Conservation (phyloP, 30 jellyfish, hydroid and myxozoan genomes). For the Aurelia aurita complex sp. Pacific region DNA sequence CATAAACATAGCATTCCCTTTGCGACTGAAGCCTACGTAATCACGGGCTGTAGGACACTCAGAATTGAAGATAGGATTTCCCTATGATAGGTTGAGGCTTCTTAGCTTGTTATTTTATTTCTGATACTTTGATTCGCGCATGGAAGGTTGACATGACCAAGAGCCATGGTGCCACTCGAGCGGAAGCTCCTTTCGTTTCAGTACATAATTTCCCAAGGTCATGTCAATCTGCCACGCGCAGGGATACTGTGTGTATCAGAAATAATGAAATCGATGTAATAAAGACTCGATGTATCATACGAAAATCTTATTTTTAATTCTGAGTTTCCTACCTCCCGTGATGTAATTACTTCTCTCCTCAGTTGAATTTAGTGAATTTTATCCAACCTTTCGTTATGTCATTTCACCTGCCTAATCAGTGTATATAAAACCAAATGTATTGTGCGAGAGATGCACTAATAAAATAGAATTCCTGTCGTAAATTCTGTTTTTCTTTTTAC, state of each 20-base stretch:
- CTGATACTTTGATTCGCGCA: background rate
- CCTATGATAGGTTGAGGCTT: background rate
- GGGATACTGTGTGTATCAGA: no score
- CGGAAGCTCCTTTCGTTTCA: no score
- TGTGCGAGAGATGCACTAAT: background rate
- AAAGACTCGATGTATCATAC: no score
- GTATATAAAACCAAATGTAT: constrained; percentile 27
- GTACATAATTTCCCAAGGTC: background rate
- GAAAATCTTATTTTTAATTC: no score
- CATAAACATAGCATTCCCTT: background rate
- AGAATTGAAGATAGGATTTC: background rate
- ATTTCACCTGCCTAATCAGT: background rate
- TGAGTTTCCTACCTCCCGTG: background rate
- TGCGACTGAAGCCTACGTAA: no score
- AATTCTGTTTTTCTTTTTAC: no score
- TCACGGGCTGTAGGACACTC: no score
- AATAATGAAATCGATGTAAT: no score
- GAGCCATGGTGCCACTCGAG: no score
- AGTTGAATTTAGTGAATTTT: background rate
- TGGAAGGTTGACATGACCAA: no score
- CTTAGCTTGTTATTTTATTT: background rate
- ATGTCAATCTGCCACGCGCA: background rate
- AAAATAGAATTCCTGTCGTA: no score
- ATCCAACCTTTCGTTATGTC: background rate
- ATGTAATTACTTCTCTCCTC: background rate